Base-by-base conservation (phyloP, 2,888 invertebrate species). In the Elmis aenea region DNA sequence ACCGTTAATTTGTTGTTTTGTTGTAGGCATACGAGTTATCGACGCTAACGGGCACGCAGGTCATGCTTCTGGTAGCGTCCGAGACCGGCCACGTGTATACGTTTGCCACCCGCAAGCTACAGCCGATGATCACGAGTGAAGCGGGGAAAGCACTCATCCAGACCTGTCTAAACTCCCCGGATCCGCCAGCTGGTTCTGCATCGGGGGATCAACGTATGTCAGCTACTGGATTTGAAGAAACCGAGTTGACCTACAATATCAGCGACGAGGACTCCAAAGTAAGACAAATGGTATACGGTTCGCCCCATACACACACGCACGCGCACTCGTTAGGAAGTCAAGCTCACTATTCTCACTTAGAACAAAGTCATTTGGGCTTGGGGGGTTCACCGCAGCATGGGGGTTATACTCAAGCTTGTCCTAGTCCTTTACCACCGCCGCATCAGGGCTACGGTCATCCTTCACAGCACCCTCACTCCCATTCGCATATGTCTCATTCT, bases 1-100 rank as follows among this genome's bases (percentile, higher is more conserved):
- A n/a, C n/a, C n/a, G n/a, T n/a, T n/a, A n/a, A n/a, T n/a, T n/a
- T n/a, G n/a, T n/a, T 50, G 33, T 50, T 52, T 46, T 50, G 37
- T 76, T 77, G 5, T 81, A 99, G 97, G 99, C 99, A 38, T 99
- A 97, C 76, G 99, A 99, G 74, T 74, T 99, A 61, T 96, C 99
- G 43, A 97, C 97, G 53, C 71, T 99, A 68, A 99, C 99, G 49
- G 99, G 99, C 33, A 99, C 99, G 18, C 97, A 99, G 74, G 97
- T 99, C 69, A 99, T 99, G 97, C 76, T 99, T 59, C 76, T 99
- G 64, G 97, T 99, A 51, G 97, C 97, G 43, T 95, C 93, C 49
- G 97, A 96, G 71, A 97, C 97, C 11, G 97, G 97, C 33, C 99
- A 99, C 74, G 99, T 99, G 61, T 99, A 99, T 75, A 99, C 99